Percentiles rank a stretch among this genome's conserved stretches.
These are phyloP conservation scores for Antigone vipio DNA, from an alignment of 2,113 vertebrate species.

Conservation along the genomic window DNA sequence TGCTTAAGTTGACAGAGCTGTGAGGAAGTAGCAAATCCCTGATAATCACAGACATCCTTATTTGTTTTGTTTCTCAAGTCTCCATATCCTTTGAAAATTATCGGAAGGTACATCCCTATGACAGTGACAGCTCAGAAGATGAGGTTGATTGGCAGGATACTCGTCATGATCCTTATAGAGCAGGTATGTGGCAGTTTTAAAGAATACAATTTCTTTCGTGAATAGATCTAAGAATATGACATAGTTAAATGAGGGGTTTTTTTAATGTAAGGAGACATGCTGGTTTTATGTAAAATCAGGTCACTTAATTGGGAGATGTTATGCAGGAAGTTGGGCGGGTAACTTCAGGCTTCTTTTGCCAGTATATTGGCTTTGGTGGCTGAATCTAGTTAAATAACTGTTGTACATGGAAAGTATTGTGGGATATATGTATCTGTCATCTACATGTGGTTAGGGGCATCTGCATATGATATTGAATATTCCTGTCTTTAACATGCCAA, in stretches of 20 bases:
- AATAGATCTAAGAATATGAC: not conserved
- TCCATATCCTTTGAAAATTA: conserved; percentile 99
- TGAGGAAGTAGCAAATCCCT: not conserved
- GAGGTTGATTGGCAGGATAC: conserved; percentile 99
- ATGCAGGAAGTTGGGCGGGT: not conserved
- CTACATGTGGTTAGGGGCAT: not conserved
- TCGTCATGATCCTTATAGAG: conserved; percentile 88
- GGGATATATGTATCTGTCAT: not conserved
- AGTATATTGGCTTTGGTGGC: not conserved
- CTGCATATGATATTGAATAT: not conserved
- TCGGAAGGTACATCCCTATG: conserved; percentile 92
- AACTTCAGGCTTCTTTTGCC: not conserved
- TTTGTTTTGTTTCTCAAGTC: conserved; percentile 77
- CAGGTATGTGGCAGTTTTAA: conserved; percentile 73
- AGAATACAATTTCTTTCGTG: not conserved
- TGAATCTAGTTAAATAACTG: not conserved
- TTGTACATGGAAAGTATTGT: not conserved
- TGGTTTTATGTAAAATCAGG: not conserved
- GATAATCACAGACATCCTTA: not conserved
- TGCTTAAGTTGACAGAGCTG: not conserved
- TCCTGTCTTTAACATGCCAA: not conserved
- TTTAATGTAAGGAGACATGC: not conserved
- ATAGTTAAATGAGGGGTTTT: not conserved
- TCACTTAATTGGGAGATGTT: not conserved
- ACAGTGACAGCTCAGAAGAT: conserved; percentile 94